phyloP scores from a whole-genome alignment of 2,797 vertebrate genomes.

The Danio choprae region DNA sequence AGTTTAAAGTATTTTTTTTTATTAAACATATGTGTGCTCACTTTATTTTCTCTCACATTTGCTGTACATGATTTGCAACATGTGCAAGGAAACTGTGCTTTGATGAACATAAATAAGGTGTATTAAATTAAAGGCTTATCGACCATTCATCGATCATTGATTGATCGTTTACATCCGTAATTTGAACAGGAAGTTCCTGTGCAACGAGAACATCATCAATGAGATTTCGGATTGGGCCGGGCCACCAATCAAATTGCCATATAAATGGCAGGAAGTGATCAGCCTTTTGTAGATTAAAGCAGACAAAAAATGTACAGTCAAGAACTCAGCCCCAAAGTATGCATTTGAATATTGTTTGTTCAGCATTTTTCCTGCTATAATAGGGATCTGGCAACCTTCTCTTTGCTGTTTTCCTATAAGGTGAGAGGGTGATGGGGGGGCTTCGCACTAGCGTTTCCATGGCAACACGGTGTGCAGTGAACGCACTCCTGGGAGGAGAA shows the following conservation, averaged over 20 bases:
- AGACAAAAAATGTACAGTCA: neutral
- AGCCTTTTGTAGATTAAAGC: neutral
- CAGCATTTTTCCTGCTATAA: neutral
- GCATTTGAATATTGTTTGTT: conserved; percentile 22
- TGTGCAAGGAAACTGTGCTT: too few species aligned
- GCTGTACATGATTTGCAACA: too few species aligned
- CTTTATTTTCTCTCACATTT: too few species aligned
- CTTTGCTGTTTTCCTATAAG: conserved; percentile 65
- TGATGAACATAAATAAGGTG: too few species aligned
- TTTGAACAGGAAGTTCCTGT: neutral
- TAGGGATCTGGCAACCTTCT: conserved; percentile 45
- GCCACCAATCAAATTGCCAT: neutral
- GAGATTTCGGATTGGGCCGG: neutral
- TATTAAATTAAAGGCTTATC: too few species aligned
- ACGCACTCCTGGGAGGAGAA: conserved; percentile 61
- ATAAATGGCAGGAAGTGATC: neutral
- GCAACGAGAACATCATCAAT: neutral
- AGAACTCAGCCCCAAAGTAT: neutral
- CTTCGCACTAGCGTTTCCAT: conserved; percentile 72
- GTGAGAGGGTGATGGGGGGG: conserved; percentile 52
- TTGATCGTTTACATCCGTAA: neutral
- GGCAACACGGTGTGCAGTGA: conserved; percentile 70
- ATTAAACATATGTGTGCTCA: too few species aligned
- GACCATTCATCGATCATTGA: too few species aligned
- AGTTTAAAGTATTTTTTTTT: too few species aligned